Base-by-base conservation (phyloP, 2,797 vertebrate genomes). In the Sebastes iracundus region DNA sequence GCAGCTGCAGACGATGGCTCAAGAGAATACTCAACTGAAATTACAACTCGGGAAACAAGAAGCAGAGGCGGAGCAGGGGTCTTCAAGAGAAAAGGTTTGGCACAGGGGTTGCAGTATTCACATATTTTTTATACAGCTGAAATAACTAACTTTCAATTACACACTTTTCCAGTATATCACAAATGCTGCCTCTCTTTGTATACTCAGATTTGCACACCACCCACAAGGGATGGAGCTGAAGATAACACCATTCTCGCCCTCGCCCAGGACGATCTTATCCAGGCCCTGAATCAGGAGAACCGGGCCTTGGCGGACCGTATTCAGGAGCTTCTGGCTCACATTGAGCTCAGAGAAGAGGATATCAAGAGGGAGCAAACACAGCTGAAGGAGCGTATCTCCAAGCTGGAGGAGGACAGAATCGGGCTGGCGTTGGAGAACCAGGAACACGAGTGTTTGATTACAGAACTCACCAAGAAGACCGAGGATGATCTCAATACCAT, bases 231-330 rank as follows among this genome's bases (percentile, higher is more conserved):
- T n/a, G 13, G 53, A 72, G 64, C 9, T 33, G 75, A 90, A 28
- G 77, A 87, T 20, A 62, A 85, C n/a, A 6, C 16, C 25, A 55
- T 72, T 79, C 71, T 80, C 14, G 1, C 76, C 38, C 63, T 80
- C 10, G 13, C 74, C 11, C 78, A 83, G 23, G 87, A 91, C 8
- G 87, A 91, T 70, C 93, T 94, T 1, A 66, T 82, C 61, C 87
- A 85, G 30, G 90, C 90, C 23, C 84, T 95, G 53, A 95, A 95
- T 83, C 89, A 86, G 67, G 95, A 96, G 88, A 96, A 95, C 77
- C 78, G 90, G 18, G 94, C 91, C 8, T 68, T 96, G 80, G 92
- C 88, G 0, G 65, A 85, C 4, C 85, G 88, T 27, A 95, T 95
- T 61, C 88, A 92, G 77, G 92, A 94, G 84, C 90, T 96, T n/a